These are phyloP conservation scores for Bathynomus jamesi DNA, from an alignment of 1,140 invertebrate species.

Conservation along the genomic window DNA sequence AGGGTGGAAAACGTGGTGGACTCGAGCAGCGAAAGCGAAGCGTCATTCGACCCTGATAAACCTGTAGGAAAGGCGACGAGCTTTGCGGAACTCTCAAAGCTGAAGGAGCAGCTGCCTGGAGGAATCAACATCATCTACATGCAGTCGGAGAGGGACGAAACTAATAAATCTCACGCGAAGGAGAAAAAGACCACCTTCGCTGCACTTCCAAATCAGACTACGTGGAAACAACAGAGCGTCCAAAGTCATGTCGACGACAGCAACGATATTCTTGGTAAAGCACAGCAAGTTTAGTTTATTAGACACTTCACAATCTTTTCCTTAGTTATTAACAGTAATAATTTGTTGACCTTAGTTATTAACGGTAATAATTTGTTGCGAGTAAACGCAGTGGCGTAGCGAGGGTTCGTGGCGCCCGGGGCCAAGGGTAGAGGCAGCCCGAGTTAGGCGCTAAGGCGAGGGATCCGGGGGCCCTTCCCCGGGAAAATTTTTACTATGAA, in stretches of 20 bases:
- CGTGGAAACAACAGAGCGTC: constrained; percentile 69
- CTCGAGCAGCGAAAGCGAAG: constrained; percentile 35
- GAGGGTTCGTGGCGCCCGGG: too few species aligned
- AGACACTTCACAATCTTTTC: neutral
- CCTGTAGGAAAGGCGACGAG: constrained; percentile 52
- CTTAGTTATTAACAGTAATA: neutral
- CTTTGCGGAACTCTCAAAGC: constrained; percentile 59
- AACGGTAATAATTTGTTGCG: neutral
- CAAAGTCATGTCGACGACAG: constrained; percentile 27
- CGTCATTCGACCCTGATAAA: constrained; percentile 32
- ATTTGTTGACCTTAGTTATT: neutral
- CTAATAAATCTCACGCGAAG: constrained; percentile 42
- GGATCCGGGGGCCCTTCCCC: too few species aligned
- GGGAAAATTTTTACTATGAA: too few species aligned
- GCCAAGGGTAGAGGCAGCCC: too few species aligned
- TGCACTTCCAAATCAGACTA: constrained; percentile 64
- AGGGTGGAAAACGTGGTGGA: constrained; percentile 3
- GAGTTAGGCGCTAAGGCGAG: too few species aligned
- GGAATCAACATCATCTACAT: constrained; percentile 58
- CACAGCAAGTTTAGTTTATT: neutral
- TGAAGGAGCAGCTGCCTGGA: constrained; percentile 42
- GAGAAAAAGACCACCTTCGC: constrained; percentile 62
- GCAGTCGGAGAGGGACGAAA: constrained; percentile 52
- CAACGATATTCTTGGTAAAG: neutral
- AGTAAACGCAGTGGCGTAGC: neutral